phyloP scores from a whole-genome alignment of 2,113 vertebrate species.

The Engystomops pustulosus region DNA sequence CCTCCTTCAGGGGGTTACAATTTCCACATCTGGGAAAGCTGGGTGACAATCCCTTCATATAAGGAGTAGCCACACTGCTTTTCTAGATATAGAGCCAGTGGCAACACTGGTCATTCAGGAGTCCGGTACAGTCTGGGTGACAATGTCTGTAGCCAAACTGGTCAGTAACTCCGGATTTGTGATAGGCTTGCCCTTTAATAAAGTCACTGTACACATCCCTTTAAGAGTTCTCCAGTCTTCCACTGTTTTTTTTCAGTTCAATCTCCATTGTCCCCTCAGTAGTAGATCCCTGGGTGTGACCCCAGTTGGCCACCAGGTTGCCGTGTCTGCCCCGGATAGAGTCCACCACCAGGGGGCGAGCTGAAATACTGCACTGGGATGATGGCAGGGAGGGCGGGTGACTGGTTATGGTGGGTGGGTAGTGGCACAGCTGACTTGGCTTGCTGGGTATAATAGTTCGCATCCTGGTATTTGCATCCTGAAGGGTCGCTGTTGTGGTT shows the following conservation, averaged over 20 bases:
- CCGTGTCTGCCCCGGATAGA: conserved; percentile 29
- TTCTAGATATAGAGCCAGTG: not conserved
- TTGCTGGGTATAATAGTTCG: conserved; percentile 20
- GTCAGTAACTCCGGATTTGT: too few species aligned
- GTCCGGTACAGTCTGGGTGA: not conserved
- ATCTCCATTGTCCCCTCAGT: not conserved
- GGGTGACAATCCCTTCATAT: not conserved
- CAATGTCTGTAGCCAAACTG: too few species aligned
- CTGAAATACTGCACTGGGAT: conserved; percentile 45
- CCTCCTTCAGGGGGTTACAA: too few species aligned
- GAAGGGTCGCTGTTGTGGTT: conserved; percentile 66
- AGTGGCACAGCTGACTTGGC: conserved; percentile 30
- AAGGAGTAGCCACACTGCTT: not conserved
- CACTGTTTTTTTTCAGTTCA: not conserved
- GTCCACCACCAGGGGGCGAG: not conserved
- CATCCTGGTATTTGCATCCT: conserved; percentile 71
- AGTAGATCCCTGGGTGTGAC: conserved; percentile 11
- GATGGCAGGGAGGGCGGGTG: conserved; percentile 5
- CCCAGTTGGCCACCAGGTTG: conserved; percentile 44
- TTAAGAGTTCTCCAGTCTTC: not conserved
- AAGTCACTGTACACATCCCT: not conserved
- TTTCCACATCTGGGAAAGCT: not conserved
- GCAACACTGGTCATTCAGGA: not conserved
- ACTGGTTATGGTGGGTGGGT: conserved; percentile 20
- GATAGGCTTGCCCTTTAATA: too few species aligned